These are phyloP conservation scores for Calephelis nemesis DNA, from an alignment of 1,140 invertebrate genomes.

Conservation along the genomic window DNA sequence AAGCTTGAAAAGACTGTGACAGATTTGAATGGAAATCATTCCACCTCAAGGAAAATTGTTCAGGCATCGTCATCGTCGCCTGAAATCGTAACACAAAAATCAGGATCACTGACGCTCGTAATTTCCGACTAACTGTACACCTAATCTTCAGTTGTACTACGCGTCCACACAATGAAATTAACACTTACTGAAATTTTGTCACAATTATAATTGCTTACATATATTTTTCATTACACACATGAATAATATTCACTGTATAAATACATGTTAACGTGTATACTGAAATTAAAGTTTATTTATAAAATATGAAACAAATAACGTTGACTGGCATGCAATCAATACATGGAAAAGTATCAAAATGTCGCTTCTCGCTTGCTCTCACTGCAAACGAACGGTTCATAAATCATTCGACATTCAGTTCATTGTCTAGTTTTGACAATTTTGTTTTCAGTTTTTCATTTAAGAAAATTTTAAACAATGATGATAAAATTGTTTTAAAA, in stretches of 20 bases:
- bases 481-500: neutral
- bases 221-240: slow-evolving; percentile 36
- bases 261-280: slow-evolving; percentile 47
- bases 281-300: slow-evolving; percentile 39
- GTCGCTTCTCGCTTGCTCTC: slow-evolving; percentile 51
- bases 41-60: slow-evolving; percentile 92
- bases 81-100: slow-evolving; percentile 44
- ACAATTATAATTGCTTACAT: slow-evolving; percentile 48
- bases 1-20: slow-evolving; percentile 83
- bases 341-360: slow-evolving; percentile 71
- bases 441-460: slow-evolving; percentile 11
- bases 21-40: slow-evolving; percentile 91
- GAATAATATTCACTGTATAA: slow-evolving; percentile 31
- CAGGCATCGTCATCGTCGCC: slow-evolving; percentile 65
- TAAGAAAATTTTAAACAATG: neutral
- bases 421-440: slow-evolving; percentile 37
- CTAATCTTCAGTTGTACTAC: slow-evolving; percentile 65
- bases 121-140: slow-evolving; percentile 58
- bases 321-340: slow-evolving; percentile 71
- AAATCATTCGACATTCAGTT: slow-evolving; percentile 28
- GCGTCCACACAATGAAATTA: slow-evolving; percentile 67
- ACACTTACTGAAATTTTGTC: slow-evolving; percentile 62
- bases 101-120: slow-evolving; percentile 45
- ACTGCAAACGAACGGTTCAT: slow-evolving; percentile 47
- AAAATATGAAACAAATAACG: slow-evolving; percentile 51